Evolutionary conservation across 2,888 invertebrate species (phyloP), one percentile per base, ranked within the genome.

Genomic region (Odontothrips loti): DNA sequence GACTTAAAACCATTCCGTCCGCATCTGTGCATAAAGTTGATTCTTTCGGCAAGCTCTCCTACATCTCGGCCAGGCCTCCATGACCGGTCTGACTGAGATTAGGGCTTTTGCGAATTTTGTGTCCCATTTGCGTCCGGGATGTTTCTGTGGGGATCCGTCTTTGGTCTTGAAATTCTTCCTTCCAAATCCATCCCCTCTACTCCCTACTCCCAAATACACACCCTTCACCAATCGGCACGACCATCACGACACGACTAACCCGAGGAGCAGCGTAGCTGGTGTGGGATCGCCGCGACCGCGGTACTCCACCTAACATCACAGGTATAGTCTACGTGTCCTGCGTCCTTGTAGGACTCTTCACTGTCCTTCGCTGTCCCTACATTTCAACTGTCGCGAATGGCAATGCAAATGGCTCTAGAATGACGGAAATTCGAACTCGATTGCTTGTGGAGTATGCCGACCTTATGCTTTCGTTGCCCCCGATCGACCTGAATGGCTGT

Each of bases 301-400:
- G 68, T 27, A 75, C 68, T 15, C 58, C 58, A 75, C 68, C 68
- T 75, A 75, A 75, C 68, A 23, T 75, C 27, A 75, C 68, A 75
- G 68, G 68, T 75, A 75, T 75, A 75, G 68, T 75, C 27, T 27
- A 75, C 68, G 27, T 75, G 68, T 75, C 68, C 68, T 75, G 68
- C 27, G 23, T 27, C 68, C 68, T 75, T 8, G 12, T 8, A 27
- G 68, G 68, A 75, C 68, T 75, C 68, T 75, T 75, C 68, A 75
- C 68, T 75, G 68, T 75, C 68, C 68, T 75, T 75, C 10, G 23
- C 68, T 75, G 68, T 75, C 68, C 68, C 58, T 58, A 17, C 58
- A 17, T 58, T 20, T 75, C 68, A 23, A 27, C 68, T 75, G 27
- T 75, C 68, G 68, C 68, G 68, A 75, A 75, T 75, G 68, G 68